Conservation (phyloP, 2,797 vertebrate species). For the Propithecus perrieri region DNA sequence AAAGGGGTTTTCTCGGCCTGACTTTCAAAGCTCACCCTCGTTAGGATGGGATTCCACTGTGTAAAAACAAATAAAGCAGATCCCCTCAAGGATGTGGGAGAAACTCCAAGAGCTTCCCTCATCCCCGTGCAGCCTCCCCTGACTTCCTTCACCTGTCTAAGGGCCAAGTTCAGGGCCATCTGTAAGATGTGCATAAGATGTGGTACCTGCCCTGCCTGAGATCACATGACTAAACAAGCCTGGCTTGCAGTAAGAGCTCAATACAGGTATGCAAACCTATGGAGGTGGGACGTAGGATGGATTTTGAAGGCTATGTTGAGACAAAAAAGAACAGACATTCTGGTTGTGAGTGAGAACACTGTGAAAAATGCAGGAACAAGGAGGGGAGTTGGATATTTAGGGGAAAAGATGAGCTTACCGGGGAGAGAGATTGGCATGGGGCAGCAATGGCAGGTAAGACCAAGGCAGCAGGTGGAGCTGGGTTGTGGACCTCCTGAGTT, state of each 20-base stretch:
- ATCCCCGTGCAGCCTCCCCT: neutral
- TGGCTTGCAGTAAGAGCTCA: neutral
- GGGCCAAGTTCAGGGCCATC: neutral
- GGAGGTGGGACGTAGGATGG: neutral
- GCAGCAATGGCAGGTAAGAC: neutral
- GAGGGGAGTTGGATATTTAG: neutral
- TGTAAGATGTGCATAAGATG: neutral
- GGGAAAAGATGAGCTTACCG: neutral
- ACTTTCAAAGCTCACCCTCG: neutral
- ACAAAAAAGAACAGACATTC: constrained; percentile 1
- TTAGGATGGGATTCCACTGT: neutral
- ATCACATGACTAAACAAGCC: neutral
- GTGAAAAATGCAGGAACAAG: neutral
- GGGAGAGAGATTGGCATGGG: neutral
- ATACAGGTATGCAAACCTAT: neutral
- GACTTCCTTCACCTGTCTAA: neutral
- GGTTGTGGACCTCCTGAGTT: neutral
- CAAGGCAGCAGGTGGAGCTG: neutral
- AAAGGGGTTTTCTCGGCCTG: neutral
- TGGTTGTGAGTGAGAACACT: neutral
- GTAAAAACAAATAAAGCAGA: neutral
- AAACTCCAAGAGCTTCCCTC: neutral
- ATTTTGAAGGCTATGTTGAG: neutral
- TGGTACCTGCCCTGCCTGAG: neutral
- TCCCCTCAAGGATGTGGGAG: neutral